These are phyloP conservation scores for Trachelus stipa DNA, from an alignment of 2,888 invertebrate genomes.

Conservation along the genomic window DNA sequence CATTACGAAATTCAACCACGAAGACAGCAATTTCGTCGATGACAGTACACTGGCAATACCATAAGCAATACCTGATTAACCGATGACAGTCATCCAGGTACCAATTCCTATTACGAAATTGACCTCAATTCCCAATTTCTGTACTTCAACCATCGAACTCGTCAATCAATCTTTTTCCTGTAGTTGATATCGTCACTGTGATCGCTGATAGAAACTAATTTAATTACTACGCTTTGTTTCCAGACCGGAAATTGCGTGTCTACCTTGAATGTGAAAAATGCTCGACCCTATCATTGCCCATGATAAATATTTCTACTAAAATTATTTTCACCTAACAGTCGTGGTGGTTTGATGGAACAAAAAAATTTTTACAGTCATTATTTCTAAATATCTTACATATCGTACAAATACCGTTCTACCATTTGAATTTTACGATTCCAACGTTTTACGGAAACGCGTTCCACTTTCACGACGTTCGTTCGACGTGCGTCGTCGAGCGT, in stretches of 20 bases:
- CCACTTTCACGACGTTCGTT: background rate
- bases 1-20: background rate
- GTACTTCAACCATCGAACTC: background rate
- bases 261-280: background rate
- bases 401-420: background rate
- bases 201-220: background rate
- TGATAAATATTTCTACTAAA: background rate
- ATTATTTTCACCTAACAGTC: background rate
- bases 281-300: background rate
- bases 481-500: background rate
- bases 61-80: background rate
- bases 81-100: background rate
- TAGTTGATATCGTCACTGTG: background rate
- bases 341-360: rapidly evolving
- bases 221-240: background rate
- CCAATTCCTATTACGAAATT: background rate
- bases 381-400: background rate
- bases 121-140: background rate
- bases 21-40: background rate
- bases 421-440: background rate
- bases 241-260: background rate
- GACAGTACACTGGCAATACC: background rate
- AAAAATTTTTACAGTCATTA: background rate
- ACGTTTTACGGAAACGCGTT: background rate
- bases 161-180: background rate